A percentile compares a stretch with the other conserved stretches of the same genome.
Conservation (phyloP, 2,888 invertebrate genomes). For the Gisinianus flammeolus region DNA sequence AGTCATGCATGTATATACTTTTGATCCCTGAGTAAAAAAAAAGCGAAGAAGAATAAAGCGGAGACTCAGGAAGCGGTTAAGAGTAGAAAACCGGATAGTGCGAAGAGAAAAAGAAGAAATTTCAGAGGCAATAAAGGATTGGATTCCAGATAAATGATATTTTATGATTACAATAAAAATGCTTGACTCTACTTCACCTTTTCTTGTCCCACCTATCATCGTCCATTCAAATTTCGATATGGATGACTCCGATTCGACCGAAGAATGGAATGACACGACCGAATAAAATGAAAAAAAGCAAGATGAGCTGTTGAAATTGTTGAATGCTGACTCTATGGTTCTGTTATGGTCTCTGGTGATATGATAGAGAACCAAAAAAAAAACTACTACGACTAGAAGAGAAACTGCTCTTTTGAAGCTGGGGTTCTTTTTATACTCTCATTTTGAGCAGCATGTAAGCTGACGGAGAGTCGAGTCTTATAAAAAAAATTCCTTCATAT, state of each 20-base stretch:
- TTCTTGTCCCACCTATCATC: conserved; percentile 8
- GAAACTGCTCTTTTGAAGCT: neutral
- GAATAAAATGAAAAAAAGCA: conserved; percentile 15
- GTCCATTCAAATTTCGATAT: conserved; percentile 20
- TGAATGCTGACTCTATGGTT: conserved; percentile 11
- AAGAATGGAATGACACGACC: conserved; percentile 17
- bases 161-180: conserved; percentile 34
- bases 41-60: too few relatives aligned
- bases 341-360: neutral
- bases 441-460: neutral
- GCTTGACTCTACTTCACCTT: conserved; percentile 10
- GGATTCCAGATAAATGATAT: conserved; percentile 33
- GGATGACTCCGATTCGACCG: neutral
- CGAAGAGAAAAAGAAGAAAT: conserved; percentile 11
- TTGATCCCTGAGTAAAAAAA: too few relatives aligned
- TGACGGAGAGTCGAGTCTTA: conserved; percentile 10
- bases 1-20: too few relatives aligned
- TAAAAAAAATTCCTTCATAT: conserved; percentile 25
- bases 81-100: neutral
- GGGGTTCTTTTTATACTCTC: neutral
- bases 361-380: conserved; percentile 1
- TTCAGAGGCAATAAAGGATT: conserved; percentile 3
- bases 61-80: neutral
- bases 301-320: conserved; percentile 13
- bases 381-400: neutral